Conservation (phyloP, 2,797 vertebrate species). For the Schizopygopsis malacanthus region DNA sequence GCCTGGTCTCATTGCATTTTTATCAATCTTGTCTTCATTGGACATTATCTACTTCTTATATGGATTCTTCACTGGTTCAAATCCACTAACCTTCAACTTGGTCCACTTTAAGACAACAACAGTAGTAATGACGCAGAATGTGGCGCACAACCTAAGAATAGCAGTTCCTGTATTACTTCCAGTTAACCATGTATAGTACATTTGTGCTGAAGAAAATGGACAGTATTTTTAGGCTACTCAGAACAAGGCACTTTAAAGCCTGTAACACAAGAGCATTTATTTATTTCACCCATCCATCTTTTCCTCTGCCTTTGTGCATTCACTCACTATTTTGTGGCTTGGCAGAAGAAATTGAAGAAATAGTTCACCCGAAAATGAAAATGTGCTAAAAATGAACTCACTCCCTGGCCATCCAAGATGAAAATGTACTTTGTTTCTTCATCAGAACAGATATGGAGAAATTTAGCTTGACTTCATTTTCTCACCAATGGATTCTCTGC, state of each 20-base stretch:
- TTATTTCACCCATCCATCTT: background rate
- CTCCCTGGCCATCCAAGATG: background rate
- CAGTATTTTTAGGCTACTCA: constrained; percentile 10
- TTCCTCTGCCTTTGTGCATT: background rate
- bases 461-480: background rate
- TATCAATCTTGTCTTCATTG: constrained; percentile 21
- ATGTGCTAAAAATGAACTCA: background rate
- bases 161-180: background rate
- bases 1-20: constrained; percentile 3
- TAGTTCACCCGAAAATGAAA: background rate
- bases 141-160: background rate
- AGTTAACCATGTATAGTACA: background rate
- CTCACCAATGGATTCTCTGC: background rate
- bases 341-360: background rate
- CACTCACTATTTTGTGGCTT: background rate
- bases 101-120: background rate
- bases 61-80: constrained; percentile 5
- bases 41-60: background rate
- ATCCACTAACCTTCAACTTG: background rate
- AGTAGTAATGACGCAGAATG: constrained; percentile 7
- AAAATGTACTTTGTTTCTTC: background rate
- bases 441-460: background rate
- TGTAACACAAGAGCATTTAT: constrained; percentile 13
- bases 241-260: constrained; percentile 10
- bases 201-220: constrained; percentile 16